Base-by-base conservation (phyloP, 2,797 vertebrate genomes). In the Rachycentron canadum region DNA sequence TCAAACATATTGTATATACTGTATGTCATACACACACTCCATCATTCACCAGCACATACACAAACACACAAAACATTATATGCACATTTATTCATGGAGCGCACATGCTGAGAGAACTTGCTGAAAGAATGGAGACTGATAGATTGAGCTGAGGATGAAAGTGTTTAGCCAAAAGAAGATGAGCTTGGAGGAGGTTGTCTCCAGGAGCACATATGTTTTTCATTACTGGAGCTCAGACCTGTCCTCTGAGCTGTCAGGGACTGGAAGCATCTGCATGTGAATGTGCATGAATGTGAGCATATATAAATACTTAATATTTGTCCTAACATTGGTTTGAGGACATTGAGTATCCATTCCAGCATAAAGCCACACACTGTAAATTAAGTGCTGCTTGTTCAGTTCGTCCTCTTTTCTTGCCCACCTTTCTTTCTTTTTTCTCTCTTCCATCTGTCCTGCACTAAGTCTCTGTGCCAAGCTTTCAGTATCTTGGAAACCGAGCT, bases 191-290 rank as follows among this genome's bases (percentile, higher is more conserved):
- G 85, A 89, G 84, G 74, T 86, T 86, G 83, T 90, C 88, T 91
- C 78, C 73, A 64, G 78, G 80, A 89, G 79, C 85, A 89, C 95
- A 95, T 82, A 25, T 95, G 94, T 65, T 93, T 91, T 88, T 91
- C 81, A 89, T 96, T 94, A 93, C 60, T 41, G 40, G 28, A 75
- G 69, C 83, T 89, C 85, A 90, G 89, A 93, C 90, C 73, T 91
- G 89, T 92, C 88, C 77, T 84, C 86, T 50, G 69, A 85, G 83
- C 88, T 81, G 85, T 88, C 84, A 90, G 52, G 86, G 79, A 79
- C 76, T 61, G 79, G 62, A 86, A 83, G 84, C 73, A 85, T 89
- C 83, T 88, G 82, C 71, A 56, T 81, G 78, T 68, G 67, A 74
- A 85, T 83, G 72, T 70, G 60, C 67, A 71, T 47, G 73, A 80